Conservation (phyloP, 37 sponge, comb jelly and placozoan species). For the Aphrocallistes beatrix region DNA sequence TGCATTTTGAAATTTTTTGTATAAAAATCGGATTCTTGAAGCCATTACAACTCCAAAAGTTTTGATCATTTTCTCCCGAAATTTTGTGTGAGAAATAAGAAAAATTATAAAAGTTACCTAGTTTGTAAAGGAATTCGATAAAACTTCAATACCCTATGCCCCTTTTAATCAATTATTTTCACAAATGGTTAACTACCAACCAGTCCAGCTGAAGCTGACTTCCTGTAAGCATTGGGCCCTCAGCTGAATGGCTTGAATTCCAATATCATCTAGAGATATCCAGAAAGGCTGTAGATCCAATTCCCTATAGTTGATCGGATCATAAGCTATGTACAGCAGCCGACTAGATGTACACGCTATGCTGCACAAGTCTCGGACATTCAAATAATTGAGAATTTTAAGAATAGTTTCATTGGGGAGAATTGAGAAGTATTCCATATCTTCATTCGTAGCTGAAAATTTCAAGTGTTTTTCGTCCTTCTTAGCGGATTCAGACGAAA, state of each 20-base stretch:
- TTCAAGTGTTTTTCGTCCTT: not conserved
- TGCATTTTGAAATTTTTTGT: too few species aligned
- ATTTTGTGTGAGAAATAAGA: too few species aligned
- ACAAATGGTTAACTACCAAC: too few species aligned
- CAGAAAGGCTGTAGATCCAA: constrained; percentile 52
- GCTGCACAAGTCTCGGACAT: not conserved
- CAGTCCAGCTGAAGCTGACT: not conserved
- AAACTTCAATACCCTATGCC: too few species aligned
- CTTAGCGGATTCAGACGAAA: not conserved
- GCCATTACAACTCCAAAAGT: too few species aligned
- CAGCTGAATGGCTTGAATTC: not conserved
- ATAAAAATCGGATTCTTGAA: too few species aligned
- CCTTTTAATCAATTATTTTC: too few species aligned
- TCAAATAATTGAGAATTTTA: not conserved
- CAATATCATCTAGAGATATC: constrained; percentile 40
- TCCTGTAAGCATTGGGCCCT: not conserved
- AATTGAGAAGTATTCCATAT: not conserved
- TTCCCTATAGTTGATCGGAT: constrained; percentile 45
- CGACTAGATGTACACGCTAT: constrained; percentile 16
- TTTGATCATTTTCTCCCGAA: too few species aligned
- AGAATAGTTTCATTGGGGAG: not conserved
- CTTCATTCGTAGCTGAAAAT: not conserved
- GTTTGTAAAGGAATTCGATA: too few species aligned
- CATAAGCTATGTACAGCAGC: constrained; percentile 42
- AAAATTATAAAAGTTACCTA: too few species aligned